phyloP scores from a whole-genome alignment of 2,113 vertebrate genomes.

The Harpagus bidentatus region DNA sequence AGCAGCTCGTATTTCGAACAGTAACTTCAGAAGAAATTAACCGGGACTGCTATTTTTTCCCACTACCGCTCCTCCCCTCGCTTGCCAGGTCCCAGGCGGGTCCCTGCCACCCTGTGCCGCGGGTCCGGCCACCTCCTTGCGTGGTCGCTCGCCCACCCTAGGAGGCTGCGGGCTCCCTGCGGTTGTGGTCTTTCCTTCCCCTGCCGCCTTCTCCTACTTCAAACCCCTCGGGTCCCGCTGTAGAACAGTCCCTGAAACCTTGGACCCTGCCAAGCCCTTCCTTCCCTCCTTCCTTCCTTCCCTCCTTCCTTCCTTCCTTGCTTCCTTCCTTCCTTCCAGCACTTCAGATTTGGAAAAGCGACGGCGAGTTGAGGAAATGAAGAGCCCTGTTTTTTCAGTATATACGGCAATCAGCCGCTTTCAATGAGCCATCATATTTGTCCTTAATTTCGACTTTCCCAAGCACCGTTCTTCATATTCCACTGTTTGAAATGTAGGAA shows the following conservation, averaged over 20 bases:
- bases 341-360: neutral
- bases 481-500: conserved; percentile 20
- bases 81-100: neutral
- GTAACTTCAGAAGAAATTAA: neutral
- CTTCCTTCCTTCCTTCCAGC: neutral
- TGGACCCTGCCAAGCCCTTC: neutral
- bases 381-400: neutral
- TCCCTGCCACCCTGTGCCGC: neutral
- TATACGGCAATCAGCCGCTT: neutral
- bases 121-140: neutral
- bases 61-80: neutral
- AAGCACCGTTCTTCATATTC: neutral
- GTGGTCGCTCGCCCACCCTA: neutral
- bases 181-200: neutral
- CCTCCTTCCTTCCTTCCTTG: no score
- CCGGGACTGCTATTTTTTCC: neutral
- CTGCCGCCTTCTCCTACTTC: neutral
- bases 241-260: neutral
- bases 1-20: neutral
- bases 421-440: neutral
- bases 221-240: neutral
- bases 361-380: neutral
- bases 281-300: no score
- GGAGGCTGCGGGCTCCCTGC: neutral
- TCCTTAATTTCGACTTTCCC: conserved; percentile 33